Percentiles rank a stretch among this genome's conserved stretches.
phyloP scores from a whole-genome alignment of 2,888 invertebrate genomes.

The Ophion obscuratus region DNA sequence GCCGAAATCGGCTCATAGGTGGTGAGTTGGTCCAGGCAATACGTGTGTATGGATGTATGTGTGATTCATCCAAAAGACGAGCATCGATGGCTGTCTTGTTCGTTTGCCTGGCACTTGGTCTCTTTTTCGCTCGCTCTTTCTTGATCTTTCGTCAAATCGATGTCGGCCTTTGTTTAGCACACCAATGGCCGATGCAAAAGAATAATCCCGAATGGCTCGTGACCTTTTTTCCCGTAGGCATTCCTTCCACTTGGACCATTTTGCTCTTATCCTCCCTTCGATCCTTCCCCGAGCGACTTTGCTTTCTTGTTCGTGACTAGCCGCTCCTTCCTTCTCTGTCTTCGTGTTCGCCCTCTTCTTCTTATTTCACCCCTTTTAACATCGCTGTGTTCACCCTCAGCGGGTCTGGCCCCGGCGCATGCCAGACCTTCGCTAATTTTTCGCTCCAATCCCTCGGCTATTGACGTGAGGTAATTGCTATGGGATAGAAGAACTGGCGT shows the following conservation, averaged over 20 bases:
- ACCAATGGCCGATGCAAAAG: conserved; percentile 47
- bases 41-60: neutral
- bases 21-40: conserved; percentile 10
- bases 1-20: conserved; percentile 35
- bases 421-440: conserved; percentile 44
- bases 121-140: neutral
- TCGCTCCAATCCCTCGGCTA: conserved; percentile 33
- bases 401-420: conserved; percentile 18
- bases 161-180: conserved; percentile 21
- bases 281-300: conserved; percentile 20
- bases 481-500: conserved; percentile 16
- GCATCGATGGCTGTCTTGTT: neutral
- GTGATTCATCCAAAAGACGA: conserved; percentile 6
- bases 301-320: neutral
- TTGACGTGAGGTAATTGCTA: conserved; percentile 14
- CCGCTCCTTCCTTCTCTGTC: neutral
- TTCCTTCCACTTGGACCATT: conserved; percentile 4
- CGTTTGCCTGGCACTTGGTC: neutral
- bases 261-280: neutral
- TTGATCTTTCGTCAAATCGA: conserved; percentile 14
- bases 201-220: conserved; percentile 28
- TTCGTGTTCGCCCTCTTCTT: neutral
- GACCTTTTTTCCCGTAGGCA: conserved; percentile 42
- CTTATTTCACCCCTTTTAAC: conserved; percentile 1
- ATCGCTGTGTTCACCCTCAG: neutral